Evolutionary conservation across 1,140 invertebrate genomes (phyloP).

Genomic region (Schlechtendalia chinensis): DNA sequence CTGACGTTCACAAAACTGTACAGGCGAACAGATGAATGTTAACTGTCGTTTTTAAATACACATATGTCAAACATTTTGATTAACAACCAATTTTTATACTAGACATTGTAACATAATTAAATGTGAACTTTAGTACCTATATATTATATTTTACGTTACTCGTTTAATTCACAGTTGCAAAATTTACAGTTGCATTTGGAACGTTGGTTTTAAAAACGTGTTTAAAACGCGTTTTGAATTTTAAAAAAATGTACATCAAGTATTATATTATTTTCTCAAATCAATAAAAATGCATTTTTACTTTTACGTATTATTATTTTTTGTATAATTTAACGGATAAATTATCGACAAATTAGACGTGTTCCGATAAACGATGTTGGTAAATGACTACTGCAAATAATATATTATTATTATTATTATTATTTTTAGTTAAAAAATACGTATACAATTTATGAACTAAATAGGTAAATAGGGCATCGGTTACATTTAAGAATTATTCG

Average conservation of each 20-base stretch:
- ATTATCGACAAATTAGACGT: not conserved
- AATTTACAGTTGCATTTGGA: not conserved
- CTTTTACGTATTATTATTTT: not conserved
- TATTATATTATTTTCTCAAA: not conserved
- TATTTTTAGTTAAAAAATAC: no score
- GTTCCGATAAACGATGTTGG: not conserved
- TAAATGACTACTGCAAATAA: not conserved
- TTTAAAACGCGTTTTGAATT: not conserved
- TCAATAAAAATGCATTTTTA: not conserved
- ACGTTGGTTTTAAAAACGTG: not conserved
- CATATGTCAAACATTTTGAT: not conserved
- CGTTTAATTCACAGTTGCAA: not conserved
- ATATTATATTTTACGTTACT: not conserved
- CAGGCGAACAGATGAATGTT: not conserved
- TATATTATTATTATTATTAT: not conserved
- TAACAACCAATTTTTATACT: not conserved
- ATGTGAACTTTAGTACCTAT: not conserved
- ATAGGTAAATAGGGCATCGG: no score
- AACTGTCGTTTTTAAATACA: not conserved
- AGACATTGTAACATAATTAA: not conserved
- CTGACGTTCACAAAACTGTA: not conserved
- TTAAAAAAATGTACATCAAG: conserved; percentile 11
- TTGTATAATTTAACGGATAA: not conserved
- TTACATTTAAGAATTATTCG: no score
- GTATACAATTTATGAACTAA: not conserved